phyloP scores from a whole-genome alignment of 2,113 vertebrate genomes.

The Salvator merianae region DNA sequence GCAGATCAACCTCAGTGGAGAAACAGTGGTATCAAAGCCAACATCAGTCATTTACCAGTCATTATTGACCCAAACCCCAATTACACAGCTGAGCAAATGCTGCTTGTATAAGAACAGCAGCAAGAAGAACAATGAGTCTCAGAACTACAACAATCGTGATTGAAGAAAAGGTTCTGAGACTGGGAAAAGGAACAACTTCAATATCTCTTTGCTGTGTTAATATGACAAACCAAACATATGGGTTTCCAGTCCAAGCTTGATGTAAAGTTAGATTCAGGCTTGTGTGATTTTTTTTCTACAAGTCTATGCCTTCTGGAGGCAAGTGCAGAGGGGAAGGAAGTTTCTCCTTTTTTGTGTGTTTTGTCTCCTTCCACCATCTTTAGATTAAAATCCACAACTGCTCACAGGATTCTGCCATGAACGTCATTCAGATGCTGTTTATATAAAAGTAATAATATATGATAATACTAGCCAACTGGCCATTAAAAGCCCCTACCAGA shows the following conservation, averaged over 20 bases:
- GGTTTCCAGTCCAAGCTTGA: background rate
- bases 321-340: background rate
- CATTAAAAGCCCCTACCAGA: constrained; percentile 58
- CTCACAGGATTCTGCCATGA: constrained; percentile 25
- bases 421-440: constrained; percentile 24
- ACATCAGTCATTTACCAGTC: too few species aligned
- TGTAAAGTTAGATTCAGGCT: background rate
- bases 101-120: background rate
- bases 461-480: constrained; percentile 14
- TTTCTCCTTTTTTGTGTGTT: background rate
- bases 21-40: background rate
- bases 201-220: background rate
- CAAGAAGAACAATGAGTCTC: background rate
- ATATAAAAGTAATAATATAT: constrained; percentile 33
- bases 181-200: background rate
- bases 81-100: background rate
- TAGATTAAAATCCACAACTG: background rate
- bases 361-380: background rate
- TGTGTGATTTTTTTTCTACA: background rate
- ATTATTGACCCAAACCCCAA: background rate
- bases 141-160: background rate
- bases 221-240: background rate
- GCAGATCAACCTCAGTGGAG: background rate
- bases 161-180: background rate
- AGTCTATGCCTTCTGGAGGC: background rate